phyloP scores from a whole-genome alignment of 2,797 vertebrate genomes.

The Discoglossus pictus region DNA sequence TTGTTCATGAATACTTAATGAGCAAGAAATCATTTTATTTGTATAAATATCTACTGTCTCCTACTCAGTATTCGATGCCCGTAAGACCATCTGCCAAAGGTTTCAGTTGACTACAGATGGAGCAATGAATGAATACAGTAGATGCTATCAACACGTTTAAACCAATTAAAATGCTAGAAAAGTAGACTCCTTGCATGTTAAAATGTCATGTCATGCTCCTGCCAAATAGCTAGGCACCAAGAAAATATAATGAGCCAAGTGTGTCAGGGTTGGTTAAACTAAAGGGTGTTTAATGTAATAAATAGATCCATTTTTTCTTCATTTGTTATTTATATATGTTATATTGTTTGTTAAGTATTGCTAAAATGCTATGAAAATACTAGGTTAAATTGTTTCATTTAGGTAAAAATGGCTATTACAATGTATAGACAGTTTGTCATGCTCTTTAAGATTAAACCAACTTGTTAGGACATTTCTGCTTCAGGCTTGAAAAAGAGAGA shows the following conservation, averaged over 20 bases:
- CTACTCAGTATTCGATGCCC: slow-evolving; percentile 61
- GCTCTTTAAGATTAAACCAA: no score
- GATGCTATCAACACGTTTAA: slow-evolving; percentile 66
- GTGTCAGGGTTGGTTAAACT: slow-evolving; percentile 27
- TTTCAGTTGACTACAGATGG: slow-evolving; percentile 70
- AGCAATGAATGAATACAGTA: slow-evolving; percentile 74
- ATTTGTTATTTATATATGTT: no score
- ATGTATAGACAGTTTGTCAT: no score
- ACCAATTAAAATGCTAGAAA: slow-evolving; percentile 68
- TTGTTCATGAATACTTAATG: slow-evolving; percentile 64
- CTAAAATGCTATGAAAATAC: no score
- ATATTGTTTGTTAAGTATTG: no score
- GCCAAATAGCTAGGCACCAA: slow-evolving; percentile 54
- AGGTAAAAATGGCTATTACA: no score
- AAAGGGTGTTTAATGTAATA: no score
- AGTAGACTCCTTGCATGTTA: slow-evolving; percentile 58
- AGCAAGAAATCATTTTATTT: slow-evolving; percentile 61
- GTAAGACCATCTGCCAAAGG: slow-evolving; percentile 68
- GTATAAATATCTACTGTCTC: slow-evolving; percentile 61
- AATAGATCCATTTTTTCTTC: no score
- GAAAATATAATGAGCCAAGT: slow-evolving; percentile 57
- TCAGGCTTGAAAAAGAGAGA: no score
- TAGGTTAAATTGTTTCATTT: no score
- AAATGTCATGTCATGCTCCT: slow-evolving; percentile 66
- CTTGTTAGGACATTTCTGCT: no score